Percentiles rank a stretch among this genome's conserved stretches.
These are phyloP conservation scores for Antechinus stuartii DNA, from an alignment of 2,113 vertebrate genomes.

Conservation along the genomic window DNA sequence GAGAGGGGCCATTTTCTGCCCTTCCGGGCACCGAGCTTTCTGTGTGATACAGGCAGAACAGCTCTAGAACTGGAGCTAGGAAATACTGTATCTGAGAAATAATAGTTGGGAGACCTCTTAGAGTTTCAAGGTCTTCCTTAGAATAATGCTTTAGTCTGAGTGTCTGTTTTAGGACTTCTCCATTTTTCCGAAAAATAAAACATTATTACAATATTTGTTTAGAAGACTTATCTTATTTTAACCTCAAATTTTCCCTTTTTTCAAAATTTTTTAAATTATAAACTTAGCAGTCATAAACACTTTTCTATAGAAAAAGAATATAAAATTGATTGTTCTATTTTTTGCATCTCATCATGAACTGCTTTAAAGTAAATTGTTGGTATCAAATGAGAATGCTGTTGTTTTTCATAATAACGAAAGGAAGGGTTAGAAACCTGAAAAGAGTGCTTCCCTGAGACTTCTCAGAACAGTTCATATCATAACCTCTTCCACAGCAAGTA, in stretches of 20 bases:
- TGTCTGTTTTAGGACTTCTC: not conserved
- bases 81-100: not conserved
- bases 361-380: not conserved
- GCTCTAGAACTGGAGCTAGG: not conserved
- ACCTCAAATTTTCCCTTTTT: not conserved
- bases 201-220: not conserved
- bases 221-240: conserved; percentile 19
- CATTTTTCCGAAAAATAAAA: not conserved
- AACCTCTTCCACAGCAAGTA: not conserved
- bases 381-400: not conserved
- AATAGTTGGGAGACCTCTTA: too few species aligned
- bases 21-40: not conserved
- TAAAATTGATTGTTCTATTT: not conserved
- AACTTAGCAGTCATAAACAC: not conserved
- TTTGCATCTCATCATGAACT: not conserved
- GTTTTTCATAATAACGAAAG: not conserved
- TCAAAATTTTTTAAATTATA: not conserved
- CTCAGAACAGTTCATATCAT: not conserved
- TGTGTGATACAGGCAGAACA: not conserved
- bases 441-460: not conserved
- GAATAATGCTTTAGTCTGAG: too few species aligned
- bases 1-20: not conserved
- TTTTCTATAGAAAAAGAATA: not conserved
- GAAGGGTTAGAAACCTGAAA: conserved; percentile 2
- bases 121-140: too few species aligned